A percentile compares a stretch with the other conserved stretches of the same genome.
These are phyloP conservation scores for Callipepla squamata DNA, from an alignment of 2,113 vertebrate species.

Conservation along the genomic window DNA sequence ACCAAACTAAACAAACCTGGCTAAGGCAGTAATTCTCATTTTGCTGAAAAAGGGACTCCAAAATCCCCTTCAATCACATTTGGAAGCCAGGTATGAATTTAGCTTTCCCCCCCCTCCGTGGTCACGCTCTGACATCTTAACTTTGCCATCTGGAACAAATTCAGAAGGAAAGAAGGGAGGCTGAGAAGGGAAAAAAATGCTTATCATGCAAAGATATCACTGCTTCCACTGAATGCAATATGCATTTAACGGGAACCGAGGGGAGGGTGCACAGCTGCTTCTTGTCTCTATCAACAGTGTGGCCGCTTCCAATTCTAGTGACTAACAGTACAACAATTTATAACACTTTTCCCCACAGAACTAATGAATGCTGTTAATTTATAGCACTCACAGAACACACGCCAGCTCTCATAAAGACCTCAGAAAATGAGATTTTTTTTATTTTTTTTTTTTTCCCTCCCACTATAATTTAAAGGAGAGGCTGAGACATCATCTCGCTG, in stretches of 20 bases:
- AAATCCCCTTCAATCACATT: slow-evolving; percentile 9
- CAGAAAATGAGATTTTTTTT: background rate
- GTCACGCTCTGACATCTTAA: slow-evolving; percentile 21
- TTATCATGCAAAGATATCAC: slow-evolving; percentile 9
- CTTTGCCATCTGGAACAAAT: slow-evolving; percentile 46
- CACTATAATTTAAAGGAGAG: background rate
- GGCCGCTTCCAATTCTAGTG: background rate
- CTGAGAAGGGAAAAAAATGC: background rate
- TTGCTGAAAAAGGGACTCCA: slow-evolving; percentile 6
- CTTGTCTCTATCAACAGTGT: background rate
- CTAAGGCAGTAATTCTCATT: slow-evolving; percentile 12
- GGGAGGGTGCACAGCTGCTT: slow-evolving; percentile 45
- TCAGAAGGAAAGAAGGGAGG: slow-evolving; percentile 21
- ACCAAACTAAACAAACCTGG: slow-evolving; percentile 12
- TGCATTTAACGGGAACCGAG: background rate
- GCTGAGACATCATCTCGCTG: background rate
- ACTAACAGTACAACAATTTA: background rate
- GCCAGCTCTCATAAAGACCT: background rate
- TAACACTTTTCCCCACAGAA: background rate
- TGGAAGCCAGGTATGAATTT: slow-evolving; percentile 11
- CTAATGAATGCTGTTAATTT: slow-evolving; percentile 28
- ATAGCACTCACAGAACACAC: background rate
- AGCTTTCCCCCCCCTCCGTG: background rate
- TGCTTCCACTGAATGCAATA: background rate
- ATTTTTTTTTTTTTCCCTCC: background rate